Evolutionary conservation across 2,797 vertebrate genomes (phyloP), one percentile per base, ranked within the genome.

Genomic region (Apogon hyalosoma): DNA sequence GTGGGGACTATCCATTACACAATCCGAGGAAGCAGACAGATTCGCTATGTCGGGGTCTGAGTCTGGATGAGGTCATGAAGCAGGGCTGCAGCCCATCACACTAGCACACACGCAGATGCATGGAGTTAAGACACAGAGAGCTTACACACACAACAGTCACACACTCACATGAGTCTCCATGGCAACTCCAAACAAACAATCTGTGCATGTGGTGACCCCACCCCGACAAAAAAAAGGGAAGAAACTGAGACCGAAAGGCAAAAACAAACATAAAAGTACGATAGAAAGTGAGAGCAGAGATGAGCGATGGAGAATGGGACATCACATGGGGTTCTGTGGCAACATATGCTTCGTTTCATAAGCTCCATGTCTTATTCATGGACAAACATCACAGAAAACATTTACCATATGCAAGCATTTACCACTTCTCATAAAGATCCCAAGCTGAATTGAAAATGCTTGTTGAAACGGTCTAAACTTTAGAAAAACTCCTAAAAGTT

Each of bases 171-270:
- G 9, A 4, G 86, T 92, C 86, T 73, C 91, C 42, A 87, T 82
- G 18, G 90, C 67, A 82, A 93, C 85, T 46, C 66, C 79, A 92
- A 92, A 90, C 91, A 93, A 93, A 93, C 89, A 93, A 62, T 65
- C 51, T 6, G 28, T 19, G 67, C 61, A 73, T 73, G 75, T 46
- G 56, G 53, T 80, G 87, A 82, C 78, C 87, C 82, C 73, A 61
- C 81, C 85, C 87, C 46, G 6, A 33, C 63, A 75, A 71, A 67
- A 75, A 72, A 48, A 12, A 75, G 47, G 57, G 31, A 62, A 45
- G 72, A 62, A 67, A 63, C 49, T 7, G 11, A 80, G 56, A 63
- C 4, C 36, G 31, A 2, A 24, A 75, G 21, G 58, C 39, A 57
- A 59, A 76, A 84, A 69, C 31, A 67, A 58, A 68, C 50, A 49